These are phyloP conservation scores for Chaetops frenatus DNA, from an alignment of 2,113 vertebrate species.

Conservation along the genomic window DNA sequence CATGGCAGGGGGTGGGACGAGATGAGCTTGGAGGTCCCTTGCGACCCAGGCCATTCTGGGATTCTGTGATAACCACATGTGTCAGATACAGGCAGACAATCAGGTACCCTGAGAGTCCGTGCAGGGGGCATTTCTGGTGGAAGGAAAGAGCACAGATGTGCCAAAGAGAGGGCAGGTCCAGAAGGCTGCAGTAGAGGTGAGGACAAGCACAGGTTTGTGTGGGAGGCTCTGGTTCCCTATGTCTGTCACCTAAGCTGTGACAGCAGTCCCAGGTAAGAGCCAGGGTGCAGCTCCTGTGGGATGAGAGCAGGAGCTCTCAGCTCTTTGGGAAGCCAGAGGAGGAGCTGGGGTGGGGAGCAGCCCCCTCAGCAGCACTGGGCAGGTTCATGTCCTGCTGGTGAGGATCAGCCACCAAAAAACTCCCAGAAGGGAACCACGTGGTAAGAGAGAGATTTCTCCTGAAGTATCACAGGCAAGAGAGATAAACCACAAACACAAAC, in stretches of 20 bases:
- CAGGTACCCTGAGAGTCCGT: rapidly evolving
- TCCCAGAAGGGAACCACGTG: neutral
- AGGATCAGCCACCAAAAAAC: neutral
- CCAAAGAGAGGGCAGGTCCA: neutral
- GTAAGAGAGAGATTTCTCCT: neutral
- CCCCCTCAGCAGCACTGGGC: neutral
- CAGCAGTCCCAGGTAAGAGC: rapidly evolving
- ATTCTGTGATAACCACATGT: neutral
- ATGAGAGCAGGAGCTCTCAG: rapidly evolving
- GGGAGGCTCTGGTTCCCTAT: too few relatives aligned
- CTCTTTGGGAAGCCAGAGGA: neutral
- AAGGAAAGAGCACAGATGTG: rapidly evolving
- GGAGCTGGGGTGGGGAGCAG: rapidly evolving
- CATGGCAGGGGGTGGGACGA: neutral
- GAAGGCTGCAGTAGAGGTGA: rapidly evolving
- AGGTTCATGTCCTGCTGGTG: rapidly evolving
- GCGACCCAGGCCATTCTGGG: neutral
- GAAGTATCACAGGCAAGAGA: neutral
- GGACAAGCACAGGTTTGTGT: rapidly evolving
- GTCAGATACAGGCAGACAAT: neutral
- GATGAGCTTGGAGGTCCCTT: neutral
- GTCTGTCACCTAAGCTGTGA: rapidly evolving
- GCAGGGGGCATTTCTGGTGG: neutral
- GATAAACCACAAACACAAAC: neutral
- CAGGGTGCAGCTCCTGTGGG: rapidly evolving